Conservation (phyloP, 2,797 vertebrate genomes). For the Channa striata region DNA sequence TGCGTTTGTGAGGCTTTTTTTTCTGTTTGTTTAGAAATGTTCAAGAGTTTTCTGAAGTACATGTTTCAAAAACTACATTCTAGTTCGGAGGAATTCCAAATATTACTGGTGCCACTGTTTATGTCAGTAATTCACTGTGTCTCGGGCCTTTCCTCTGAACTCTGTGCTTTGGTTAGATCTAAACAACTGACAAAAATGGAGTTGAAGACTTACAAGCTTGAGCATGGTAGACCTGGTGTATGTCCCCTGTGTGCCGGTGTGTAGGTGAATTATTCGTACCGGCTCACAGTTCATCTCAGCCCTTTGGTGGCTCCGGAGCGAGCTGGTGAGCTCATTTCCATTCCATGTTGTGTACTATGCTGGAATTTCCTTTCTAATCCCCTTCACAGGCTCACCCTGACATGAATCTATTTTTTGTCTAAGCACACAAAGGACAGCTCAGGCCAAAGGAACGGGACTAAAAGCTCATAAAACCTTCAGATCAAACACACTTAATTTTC, state of each 20-base stretch:
- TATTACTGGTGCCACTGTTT: slow-evolving; percentile 52
- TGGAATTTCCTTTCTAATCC: slow-evolving; percentile 51
- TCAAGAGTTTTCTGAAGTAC: slow-evolving; percentile 32
- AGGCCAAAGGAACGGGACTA: slow-evolving; percentile 55
- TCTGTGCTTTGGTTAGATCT: slow-evolving; percentile 42
- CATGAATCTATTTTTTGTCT: slow-evolving; percentile 41
- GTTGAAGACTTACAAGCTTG: slow-evolving; percentile 13
- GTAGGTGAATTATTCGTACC: slow-evolving; percentile 23
- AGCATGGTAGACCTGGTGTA: slow-evolving; percentile 20
- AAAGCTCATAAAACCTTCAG: slow-evolving; percentile 68
- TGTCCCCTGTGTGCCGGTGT: slow-evolving; percentile 31
- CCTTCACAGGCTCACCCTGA: slow-evolving; percentile 32
- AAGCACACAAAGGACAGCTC: slow-evolving; percentile 52
- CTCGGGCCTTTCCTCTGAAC: slow-evolving; percentile 58
- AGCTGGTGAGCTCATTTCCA: slow-evolving; percentile 48
- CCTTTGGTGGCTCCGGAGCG: slow-evolving; percentile 4
- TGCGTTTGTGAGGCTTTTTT: background rate
- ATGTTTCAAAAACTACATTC: slow-evolving; percentile 29
- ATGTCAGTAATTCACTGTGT: slow-evolving; percentile 35
- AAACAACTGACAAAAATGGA: slow-evolving; percentile 65
- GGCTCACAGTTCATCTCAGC: slow-evolving; percentile 8
- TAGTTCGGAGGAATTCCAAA: slow-evolving; percentile 34
- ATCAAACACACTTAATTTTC: slow-evolving; percentile 47
- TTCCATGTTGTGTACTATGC: slow-evolving; percentile 28
- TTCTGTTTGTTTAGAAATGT: slow-evolving; percentile 34